phyloP scores from a whole-genome alignment of 2,888 invertebrate species.

The Protonemura montana region DNA sequence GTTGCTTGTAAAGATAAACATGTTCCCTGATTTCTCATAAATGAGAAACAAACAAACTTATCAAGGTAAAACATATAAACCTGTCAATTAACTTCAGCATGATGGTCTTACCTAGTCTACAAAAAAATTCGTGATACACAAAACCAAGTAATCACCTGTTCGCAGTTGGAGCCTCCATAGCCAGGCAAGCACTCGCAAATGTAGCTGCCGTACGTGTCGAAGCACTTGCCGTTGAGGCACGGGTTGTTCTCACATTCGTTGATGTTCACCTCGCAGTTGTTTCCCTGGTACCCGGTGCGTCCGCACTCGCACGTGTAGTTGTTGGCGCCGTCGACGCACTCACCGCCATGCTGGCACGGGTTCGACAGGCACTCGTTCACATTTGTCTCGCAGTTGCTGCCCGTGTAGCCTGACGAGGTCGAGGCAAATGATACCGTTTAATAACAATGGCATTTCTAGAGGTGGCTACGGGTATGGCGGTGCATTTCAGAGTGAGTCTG shows the following conservation, averaged over 20 bases:
- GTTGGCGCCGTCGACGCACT: conserved; percentile 76
- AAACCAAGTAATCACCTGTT: conserved; percentile 63
- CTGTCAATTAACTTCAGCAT: too few relatives aligned
- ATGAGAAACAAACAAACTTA: too few relatives aligned
- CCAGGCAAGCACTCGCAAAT: conserved; percentile 80
- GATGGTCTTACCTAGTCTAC: background rate
- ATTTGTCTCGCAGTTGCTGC: conserved; percentile 74
- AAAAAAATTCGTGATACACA: background rate
- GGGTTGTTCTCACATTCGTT: conserved; percentile 79
- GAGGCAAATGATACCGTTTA: too few relatives aligned
- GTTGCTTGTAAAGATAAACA: too few relatives aligned
- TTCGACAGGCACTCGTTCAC: conserved; percentile 77
- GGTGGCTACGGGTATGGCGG: too few relatives aligned
- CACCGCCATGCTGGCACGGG: conserved; percentile 76
- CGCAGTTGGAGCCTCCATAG: conserved; percentile 83
- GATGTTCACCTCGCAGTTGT: conserved; percentile 78
- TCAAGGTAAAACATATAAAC: too few relatives aligned
- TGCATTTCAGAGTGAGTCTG: too few relatives aligned
- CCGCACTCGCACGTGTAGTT: conserved; percentile 81
- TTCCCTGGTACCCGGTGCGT: conserved; percentile 76
- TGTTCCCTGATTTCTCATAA: too few relatives aligned
- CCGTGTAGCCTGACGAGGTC: conserved; percentile 68
- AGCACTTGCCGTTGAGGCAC: conserved; percentile 79
- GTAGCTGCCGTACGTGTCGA: conserved; percentile 82
- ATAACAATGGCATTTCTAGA: too few relatives aligned